Evolutionary conservation across 2,888 invertebrate genomes (phyloP).

Genomic region (Resseliella maxima): DNA sequence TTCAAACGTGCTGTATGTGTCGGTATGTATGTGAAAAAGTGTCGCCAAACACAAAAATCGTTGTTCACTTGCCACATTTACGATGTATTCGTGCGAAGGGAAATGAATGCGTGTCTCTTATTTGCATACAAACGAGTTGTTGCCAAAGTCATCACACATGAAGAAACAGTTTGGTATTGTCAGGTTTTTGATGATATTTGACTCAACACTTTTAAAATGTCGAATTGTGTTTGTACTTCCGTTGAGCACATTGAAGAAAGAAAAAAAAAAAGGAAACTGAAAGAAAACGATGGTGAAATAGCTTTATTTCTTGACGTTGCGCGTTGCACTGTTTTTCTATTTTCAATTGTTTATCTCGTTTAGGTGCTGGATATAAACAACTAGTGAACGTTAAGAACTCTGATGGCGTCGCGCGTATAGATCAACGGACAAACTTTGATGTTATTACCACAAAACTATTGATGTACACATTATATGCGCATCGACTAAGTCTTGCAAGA

Average conservation of each 20-base stretch:
- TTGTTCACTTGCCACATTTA: neutral
- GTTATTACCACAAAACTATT: constrained; percentile 17
- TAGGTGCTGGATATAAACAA: constrained; percentile 13
- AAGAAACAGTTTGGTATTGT: neutral
- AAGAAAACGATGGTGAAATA: neutral
- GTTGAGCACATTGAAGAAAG: neutral
- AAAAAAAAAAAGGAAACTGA: neutral
- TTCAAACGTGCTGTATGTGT: neutral
- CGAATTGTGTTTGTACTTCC: neutral
- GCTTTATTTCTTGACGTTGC: constrained; percentile 1
- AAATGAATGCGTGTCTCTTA: constrained; percentile 1
- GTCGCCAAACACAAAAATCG: neutral
- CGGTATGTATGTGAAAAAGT: neutral
- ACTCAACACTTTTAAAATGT: neutral
- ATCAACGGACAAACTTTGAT: constrained; percentile 13
- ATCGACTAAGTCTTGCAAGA: neutral
- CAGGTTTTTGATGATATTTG: neutral
- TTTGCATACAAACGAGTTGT: constrained; percentile 44
- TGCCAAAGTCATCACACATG: neutral
- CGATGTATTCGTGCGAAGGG: neutral
- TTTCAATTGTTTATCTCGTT: constrained; percentile 10
- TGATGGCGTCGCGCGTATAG: constrained; percentile 4
- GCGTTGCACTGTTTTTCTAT: too few relatives aligned
- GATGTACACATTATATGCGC: neutral
- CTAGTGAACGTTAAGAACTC: neutral